Conservation (phyloP, 2,797 vertebrate species). For the Dendrocincla fuliginosa region DNA sequence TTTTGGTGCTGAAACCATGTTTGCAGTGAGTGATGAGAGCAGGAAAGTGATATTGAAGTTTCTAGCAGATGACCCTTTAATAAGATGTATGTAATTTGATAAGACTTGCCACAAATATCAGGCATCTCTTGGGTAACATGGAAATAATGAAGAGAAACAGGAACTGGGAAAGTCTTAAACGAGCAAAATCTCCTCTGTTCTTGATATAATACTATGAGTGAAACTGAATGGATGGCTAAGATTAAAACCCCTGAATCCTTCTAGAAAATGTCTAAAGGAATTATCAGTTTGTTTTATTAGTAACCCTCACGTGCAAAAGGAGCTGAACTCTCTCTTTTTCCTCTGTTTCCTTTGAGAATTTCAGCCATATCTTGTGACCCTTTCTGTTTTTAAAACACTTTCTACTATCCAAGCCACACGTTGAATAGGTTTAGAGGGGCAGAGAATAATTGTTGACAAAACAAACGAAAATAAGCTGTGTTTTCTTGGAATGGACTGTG, state of each 20-base stretch:
- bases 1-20: neutral
- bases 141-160: constrained; percentile 6
- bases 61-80: neutral
- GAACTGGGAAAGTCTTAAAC: neutral
- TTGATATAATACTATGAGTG: neutral
- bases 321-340: neutral
- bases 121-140: constrained; percentile 11
- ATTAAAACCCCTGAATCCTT: neutral
- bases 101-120: neutral
- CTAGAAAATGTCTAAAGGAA: neutral
- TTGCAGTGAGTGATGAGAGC: neutral
- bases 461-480: neutral
- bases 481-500: neutral
- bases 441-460: neutral
- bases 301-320: neutral
- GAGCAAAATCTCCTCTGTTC: neutral
- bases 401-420: neutral
- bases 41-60: neutral
- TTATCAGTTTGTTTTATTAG: neutral
- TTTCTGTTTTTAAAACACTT: neutral
- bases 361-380: accelerated
- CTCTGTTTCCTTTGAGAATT: neutral
- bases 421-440: neutral
- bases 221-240: neutral
- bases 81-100: neutral